Conservation (phyloP, 1,140 invertebrate species). For the Mycetomoellerius zeteki region DNA sequence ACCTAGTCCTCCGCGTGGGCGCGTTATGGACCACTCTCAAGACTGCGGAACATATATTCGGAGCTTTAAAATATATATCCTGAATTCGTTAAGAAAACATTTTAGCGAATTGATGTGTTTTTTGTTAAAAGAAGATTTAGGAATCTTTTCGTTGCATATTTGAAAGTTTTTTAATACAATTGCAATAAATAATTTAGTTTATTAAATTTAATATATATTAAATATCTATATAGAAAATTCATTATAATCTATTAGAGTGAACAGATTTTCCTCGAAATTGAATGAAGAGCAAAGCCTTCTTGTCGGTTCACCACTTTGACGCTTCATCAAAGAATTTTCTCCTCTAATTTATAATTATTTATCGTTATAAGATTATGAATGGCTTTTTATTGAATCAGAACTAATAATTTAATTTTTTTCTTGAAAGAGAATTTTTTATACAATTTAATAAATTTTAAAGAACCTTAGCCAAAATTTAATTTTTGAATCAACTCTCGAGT, state of each 20-base stretch:
- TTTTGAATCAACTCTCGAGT: no score
- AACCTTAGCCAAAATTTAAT: background rate
- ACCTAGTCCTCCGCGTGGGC: conserved; percentile 49
- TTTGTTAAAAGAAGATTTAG: background rate
- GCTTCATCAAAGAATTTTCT: background rate
- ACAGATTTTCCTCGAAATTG: background rate
- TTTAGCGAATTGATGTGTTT: background rate
- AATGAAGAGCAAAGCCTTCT: background rate
- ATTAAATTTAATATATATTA: background rate
- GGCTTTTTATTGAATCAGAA: background rate
- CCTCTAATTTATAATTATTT: background rate
- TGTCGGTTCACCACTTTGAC: background rate
- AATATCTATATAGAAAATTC: background rate
- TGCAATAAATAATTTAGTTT: background rate
- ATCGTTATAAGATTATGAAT: background rate
- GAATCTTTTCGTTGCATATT: background rate
- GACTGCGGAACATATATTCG: conserved; percentile 32
- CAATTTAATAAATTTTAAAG: background rate
- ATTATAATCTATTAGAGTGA: conserved; percentile 14
- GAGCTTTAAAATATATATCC: background rate
- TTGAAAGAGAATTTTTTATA: background rate
- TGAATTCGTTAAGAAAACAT: conserved; percentile 1
- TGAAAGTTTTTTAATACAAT: background rate
- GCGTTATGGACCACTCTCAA: conserved; percentile 41
- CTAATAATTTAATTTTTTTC: background rate